Conservation (phyloP, 2,888 invertebrate genomes). For the Leptinotarsa rubiginosa region DNA sequence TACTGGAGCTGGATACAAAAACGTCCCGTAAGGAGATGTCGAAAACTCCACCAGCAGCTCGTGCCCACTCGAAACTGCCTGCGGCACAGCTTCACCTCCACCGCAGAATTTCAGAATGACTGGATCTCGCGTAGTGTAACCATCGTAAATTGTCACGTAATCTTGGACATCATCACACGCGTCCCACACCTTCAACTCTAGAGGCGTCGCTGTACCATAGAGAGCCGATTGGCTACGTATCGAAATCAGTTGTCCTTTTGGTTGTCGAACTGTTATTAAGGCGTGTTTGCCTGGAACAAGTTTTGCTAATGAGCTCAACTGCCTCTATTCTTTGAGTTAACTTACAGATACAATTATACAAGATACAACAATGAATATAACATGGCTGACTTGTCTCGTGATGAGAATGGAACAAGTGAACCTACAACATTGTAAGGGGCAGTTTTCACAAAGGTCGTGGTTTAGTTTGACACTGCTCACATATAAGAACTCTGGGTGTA, state of each 20-base stretch:
- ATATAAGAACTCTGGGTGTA: too few species aligned
- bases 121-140: slow-evolving; percentile 88
- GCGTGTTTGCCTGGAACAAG: slow-evolving; percentile 82
- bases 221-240: slow-evolving; percentile 82
- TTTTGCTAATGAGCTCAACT: background rate
- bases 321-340: too few species aligned
- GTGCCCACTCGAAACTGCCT: slow-evolving; percentile 87
- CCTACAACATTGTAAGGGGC: too few species aligned
- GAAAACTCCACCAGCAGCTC: slow-evolving; percentile 91
- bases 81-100: slow-evolving; percentile 87
- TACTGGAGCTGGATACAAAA: slow-evolving; percentile 82
- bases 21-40: slow-evolving; percentile 90
- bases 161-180: slow-evolving; percentile 88
- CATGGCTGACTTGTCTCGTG: too few species aligned
- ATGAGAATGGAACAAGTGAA: too few species aligned
- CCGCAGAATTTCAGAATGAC: slow-evolving; percentile 91
- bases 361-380: too few species aligned
- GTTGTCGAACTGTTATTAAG: slow-evolving; percentile 85
- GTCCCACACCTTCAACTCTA: slow-evolving; percentile 77
- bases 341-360: too few species aligned
- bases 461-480: too few species aligned
- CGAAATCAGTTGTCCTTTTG: slow-evolving; percentile 86
- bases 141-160: slow-evolving; percentile 89
- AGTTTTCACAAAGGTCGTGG: too few species aligned
- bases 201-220: slow-evolving; percentile 70